These are phyloP conservation scores for Trisateles emortualis DNA, from an alignment of 2,888 invertebrate species.

Conservation along the genomic window DNA sequence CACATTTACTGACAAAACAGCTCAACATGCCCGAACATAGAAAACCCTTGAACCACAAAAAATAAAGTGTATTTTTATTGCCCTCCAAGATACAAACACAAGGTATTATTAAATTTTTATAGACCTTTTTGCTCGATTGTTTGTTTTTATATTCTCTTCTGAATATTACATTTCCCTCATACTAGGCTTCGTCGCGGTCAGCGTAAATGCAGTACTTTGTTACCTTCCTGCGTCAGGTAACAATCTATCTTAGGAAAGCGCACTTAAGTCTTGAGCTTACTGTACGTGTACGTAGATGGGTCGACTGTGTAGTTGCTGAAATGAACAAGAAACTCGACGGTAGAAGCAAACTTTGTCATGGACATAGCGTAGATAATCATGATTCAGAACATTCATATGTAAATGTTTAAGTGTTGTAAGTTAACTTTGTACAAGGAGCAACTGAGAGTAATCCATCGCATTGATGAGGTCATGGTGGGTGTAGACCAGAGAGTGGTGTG, in stretches of 20 bases:
- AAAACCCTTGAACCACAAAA: constrained; percentile 38
- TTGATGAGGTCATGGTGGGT: constrained; percentile 28
- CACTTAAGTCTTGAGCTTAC: constrained; percentile 1
- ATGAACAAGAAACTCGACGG: constrained; percentile 21
- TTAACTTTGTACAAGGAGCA: constrained; percentile 22
- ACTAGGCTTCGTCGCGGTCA: constrained; percentile 5
- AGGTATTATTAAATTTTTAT: constrained; percentile 48
- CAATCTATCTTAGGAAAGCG: constrained; percentile 1
- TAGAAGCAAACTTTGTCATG: constrained; percentile 25
- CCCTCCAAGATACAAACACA: constrained; percentile 39
- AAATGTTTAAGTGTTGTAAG: constrained; percentile 27
- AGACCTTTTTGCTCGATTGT: constrained; percentile 44
- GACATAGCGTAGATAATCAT: constrained; percentile 23
- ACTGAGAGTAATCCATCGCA: constrained; percentile 29
- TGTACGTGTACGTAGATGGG: not conserved
- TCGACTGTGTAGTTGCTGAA: constrained; percentile 16
- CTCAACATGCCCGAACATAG: constrained; percentile 16
- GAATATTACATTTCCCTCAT: constrained; percentile 36
- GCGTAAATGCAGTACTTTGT: not conserved
- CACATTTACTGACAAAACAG: constrained; percentile 23
- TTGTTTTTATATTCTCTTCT: constrained; percentile 44
- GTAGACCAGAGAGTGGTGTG: constrained; percentile 23
- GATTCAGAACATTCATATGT: constrained; percentile 32
- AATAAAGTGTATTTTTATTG: constrained; percentile 43
- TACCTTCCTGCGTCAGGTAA: not conserved